These are phyloP conservation scores for Augochlora pura DNA, from an alignment of 1,140 invertebrate genomes.

Conservation along the genomic window DNA sequence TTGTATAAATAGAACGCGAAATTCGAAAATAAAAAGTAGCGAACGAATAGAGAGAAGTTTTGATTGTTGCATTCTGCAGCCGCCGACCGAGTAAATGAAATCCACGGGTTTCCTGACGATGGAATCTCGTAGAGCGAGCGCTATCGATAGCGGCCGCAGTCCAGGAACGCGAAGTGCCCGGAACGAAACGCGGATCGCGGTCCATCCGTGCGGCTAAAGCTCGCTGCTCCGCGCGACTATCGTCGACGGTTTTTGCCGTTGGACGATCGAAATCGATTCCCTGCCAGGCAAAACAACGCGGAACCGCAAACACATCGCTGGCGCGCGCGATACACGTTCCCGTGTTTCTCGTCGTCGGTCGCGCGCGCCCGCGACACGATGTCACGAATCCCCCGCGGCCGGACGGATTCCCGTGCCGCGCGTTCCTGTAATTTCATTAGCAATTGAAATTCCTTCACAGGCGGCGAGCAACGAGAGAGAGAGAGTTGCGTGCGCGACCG, in stretches of 20 bases:
- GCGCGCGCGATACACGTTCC: slow-evolving; percentile 37
- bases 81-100: no score
- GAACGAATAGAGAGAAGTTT: no score
- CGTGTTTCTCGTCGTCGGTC: slow-evolving; percentile 23
- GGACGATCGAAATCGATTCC: slow-evolving; percentile 7
- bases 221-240: not conserved
- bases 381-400: not conserved
- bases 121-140: no score
- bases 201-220: no score
- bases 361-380: not conserved
- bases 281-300: slow-evolving; percentile 34
- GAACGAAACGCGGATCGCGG: no score
- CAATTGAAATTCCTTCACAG: slow-evolving; percentile 72
- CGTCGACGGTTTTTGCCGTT: not conserved
- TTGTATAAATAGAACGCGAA: no score
- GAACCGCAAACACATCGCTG: slow-evolving; percentile 34
- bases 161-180: no score
- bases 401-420: slow-evolving; percentile 44
- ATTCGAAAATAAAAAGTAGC: no score
- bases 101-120: no score
- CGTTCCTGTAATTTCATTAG: slow-evolving; percentile 68
- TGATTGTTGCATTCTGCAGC: no score
- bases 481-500: slow-evolving; percentile 55
- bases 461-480: slow-evolving; percentile 59
- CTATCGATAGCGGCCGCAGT: no score